Percentiles rank a stretch among this genome's conserved stretches.
These are phyloP conservation scores for Kryptolebias marmoratus DNA, from an alignment of 2,113 vertebrate genomes.

Conservation along the genomic window DNA sequence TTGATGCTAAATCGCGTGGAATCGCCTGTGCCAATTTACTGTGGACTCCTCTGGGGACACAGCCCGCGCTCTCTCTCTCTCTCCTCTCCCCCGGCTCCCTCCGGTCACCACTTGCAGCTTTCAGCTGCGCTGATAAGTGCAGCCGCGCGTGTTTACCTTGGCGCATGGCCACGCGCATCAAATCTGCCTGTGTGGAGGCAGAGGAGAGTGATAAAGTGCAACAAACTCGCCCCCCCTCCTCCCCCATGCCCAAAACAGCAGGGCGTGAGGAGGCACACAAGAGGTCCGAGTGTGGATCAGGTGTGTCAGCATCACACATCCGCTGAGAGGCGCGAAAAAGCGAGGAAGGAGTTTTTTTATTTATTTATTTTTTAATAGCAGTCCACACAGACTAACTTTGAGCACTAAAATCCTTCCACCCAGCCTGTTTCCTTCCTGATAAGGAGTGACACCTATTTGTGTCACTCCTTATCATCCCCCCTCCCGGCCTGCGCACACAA, in stretches of 20 bases:
- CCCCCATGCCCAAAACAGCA: background rate
- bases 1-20: conserved; percentile 65
- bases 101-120: conserved; percentile 52
- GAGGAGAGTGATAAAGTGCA: conserved; percentile 65
- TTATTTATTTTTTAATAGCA: background rate
- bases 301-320: conserved; percentile 63
- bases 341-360: background rate
- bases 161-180: conserved; percentile 67
- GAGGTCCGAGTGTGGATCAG: conserved; percentile 42
- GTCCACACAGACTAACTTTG: conserved; percentile 24
- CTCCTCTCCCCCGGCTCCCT: conserved; percentile 6
- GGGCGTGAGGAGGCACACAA: background rate
- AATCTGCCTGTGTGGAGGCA: conserved; percentile 49
- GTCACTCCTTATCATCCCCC: background rate
- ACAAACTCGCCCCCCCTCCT: conserved; percentile 39
- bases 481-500: conserved; percentile 2
- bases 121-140: conserved; percentile 66
- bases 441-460: conserved; percentile 55
- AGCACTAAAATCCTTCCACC: conserved; percentile 15
- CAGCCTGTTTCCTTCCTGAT: conserved; percentile 72
- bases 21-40: conserved; percentile 60
- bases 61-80: background rate
- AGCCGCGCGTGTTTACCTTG: conserved; percentile 65
- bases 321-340: conserved; percentile 38
- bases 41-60: conserved; percentile 51